Conservation (phyloP, 1,140 invertebrate genomes). For the Phymorhynchus buccinoides region DNA sequence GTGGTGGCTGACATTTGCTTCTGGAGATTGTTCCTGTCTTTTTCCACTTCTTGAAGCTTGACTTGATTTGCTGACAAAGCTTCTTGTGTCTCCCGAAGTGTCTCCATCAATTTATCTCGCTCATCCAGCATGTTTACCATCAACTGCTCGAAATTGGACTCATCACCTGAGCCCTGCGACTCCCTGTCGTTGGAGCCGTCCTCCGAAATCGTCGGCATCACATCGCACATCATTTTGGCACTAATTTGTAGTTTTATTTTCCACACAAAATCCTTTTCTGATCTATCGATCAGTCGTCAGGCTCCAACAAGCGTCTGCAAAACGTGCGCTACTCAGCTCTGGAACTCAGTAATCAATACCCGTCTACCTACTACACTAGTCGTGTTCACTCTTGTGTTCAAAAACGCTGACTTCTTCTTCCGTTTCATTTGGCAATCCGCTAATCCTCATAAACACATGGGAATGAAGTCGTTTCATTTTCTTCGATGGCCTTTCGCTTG, state of each 20-base stretch:
- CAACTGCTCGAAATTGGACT: constrained; percentile 98
- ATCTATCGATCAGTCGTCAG: constrained; percentile 1
- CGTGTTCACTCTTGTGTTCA: constrained; percentile 14
- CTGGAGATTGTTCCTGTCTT: constrained; percentile 94
- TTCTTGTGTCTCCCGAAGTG: constrained; percentile 94
- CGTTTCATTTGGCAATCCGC: constrained; percentile 40
- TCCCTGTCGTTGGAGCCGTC: constrained; percentile 80
- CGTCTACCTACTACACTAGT: neutral
- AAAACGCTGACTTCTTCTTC: constrained; percentile 31
- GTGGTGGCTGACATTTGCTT: constrained; percentile 94
- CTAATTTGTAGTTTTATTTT: constrained; percentile 21
- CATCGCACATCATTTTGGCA: constrained; percentile 91
- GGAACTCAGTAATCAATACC: neutral
- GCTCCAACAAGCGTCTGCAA: neutral
- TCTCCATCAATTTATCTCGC: constrained; percentile 95
- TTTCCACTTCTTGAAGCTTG: constrained; percentile 91
- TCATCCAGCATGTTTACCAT: constrained; percentile 99
- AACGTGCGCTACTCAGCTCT: neutral
- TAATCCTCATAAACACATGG: constrained; percentile 13
- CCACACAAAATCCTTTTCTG: neutral
- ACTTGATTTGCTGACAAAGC: constrained; percentile 87
- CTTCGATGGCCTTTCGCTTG: constrained; percentile 13
- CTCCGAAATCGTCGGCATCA: constrained; percentile 99
- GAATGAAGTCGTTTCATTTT: constrained; percentile 30
- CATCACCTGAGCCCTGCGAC: constrained; percentile 82